Base-by-base conservation (phyloP, 2,888 invertebrate species). In the Zaprionus bogoriensis region DNA sequence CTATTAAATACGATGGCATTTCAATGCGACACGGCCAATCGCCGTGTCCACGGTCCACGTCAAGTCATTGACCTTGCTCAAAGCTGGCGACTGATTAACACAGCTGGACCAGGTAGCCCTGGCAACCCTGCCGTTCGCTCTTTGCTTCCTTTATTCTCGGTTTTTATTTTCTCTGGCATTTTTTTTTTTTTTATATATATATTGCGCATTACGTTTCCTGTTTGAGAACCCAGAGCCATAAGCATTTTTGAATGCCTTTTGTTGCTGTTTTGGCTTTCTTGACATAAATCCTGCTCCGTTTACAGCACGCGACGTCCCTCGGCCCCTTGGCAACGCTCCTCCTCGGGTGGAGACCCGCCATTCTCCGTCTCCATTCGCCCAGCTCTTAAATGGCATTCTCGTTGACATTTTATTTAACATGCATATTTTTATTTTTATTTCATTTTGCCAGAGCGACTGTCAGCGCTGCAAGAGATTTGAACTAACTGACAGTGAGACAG, bases 211-310 rank as follows among this genome's bases (percentile, higher is more conserved):
- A 58, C 46, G 52, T 51, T 65, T 57, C 28, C 59, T 44, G 65
- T 53, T 73, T 53, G 55, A 59, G 48, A 50, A 50, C 36, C 41
- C 46, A 30, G 51, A 48, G 65, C 53, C 67, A 53, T 57, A 54
- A 59, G 58, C 63, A 83, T 64, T 58, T 58, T 65, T 57, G 74
- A 77, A 74, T 73, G 74, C 48, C 71, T 72, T 72, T 72, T 72
- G 71, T 64, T 60, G 74, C 54, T 60, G 77, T 77, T 77, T 82
- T 75, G 66, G 72, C 67, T 84, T 76, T 65, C 79, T 76, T 68
- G 65, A 81, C 83, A 81, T 85, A 85, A 85, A 81, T 85, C 80
- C 79, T 74, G 80, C 68, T 82, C 83, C 76, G 60, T 80, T 85
- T 85, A 61, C 78, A 67, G 51, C 78, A 58, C 66, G 67, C 67